Evolutionary conservation across 2,888 invertebrate genomes (phyloP).

Genomic region (Drosophila lacicola): DNA sequence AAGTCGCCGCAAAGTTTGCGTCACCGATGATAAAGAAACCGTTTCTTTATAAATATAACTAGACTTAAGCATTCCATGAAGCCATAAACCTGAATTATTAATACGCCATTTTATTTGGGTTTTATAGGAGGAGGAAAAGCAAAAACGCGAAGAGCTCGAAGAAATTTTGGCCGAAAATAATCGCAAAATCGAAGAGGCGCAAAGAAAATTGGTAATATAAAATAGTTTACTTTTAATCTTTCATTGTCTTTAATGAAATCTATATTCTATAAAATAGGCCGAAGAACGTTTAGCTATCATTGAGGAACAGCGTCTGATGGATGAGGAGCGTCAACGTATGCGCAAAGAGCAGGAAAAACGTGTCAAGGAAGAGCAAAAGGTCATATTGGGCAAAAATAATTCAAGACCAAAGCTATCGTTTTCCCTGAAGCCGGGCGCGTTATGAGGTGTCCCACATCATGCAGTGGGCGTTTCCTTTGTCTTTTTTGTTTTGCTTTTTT

Average conservation of each 20-base stretch:
- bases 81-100: conserved; percentile 47
- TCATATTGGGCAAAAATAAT: conserved; percentile 98
- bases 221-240: background rate
- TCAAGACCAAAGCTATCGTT: conserved; percentile 98
- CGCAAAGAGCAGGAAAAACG: conserved; percentile 97
- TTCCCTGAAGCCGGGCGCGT: conserved; percentile 91
- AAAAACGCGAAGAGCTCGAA: conserved; percentile 97
- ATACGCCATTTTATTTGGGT: conserved; percentile 74
- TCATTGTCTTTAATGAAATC: background rate
- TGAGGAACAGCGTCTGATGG: conserved; percentile 97
- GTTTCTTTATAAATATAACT: conserved; percentile 56
- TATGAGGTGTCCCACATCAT: conserved; percentile 85
- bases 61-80: conserved; percentile 50
- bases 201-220: conserved; percentile 94
- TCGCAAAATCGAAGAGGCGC: conserved; percentile 98
- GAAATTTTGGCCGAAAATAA: conserved; percentile 99
- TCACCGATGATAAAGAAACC: conserved; percentile 64
- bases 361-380: conserved; percentile 97
- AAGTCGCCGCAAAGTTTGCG: conserved; percentile 50
- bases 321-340: conserved; percentile 96
- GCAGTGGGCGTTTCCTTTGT: conserved; percentile 4
- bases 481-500: conserved; percentile 35
- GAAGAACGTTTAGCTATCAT: conserved; percentile 98
- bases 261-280: conserved; percentile 88
- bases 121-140: conserved; percentile 98